Percentiles rank a stretch among this genome's conserved stretches.
Evolutionary conservation across 2,888 invertebrate genomes (phyloP).

Genomic region (Imbricaverruca yamaguchii): DNA sequence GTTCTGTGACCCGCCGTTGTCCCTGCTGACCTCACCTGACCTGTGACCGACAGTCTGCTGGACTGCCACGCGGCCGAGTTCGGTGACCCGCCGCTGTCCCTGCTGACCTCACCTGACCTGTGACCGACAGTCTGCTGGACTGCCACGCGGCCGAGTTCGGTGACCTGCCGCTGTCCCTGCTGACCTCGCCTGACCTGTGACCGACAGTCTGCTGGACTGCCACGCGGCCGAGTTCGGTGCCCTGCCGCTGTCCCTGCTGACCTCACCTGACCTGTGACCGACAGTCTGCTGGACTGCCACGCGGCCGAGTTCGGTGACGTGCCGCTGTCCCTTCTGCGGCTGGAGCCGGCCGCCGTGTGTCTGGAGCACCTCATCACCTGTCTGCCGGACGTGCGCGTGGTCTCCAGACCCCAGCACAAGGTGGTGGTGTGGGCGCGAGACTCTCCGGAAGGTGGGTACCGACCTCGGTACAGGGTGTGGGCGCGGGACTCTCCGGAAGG

Average conservation of each 20-base stretch:
- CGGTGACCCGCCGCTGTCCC: slow-evolving; percentile 38
- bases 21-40: not conserved
- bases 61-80: slow-evolving; percentile 72
- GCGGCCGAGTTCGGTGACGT: slow-evolving; percentile 56
- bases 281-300: slow-evolving; percentile 72
- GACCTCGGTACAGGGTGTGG: not conserved
- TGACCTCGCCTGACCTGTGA: not conserved
- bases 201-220: slow-evolving; percentile 64
- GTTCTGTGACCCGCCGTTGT: slow-evolving; percentile 45
- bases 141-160: slow-evolving; percentile 72
- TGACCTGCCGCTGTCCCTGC: not conserved
- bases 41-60: slow-evolving; percentile 53
- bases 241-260: not conserved
- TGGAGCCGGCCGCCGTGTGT: slow-evolving; percentile 25
- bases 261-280: not conserved
- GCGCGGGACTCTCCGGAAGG: too few species aligned
- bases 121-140: slow-evolving; percentile 56
- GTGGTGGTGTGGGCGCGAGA: slow-evolving; percentile 13
- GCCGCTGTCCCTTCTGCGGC: not conserved
- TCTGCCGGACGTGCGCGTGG: slow-evolving; percentile 60
- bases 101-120: not conserved
- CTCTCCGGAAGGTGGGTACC: not conserved
- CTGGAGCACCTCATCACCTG: slow-evolving; percentile 83
- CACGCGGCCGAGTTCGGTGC: slow-evolving; percentile 63
- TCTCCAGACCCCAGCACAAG: slow-evolving; percentile 20